Conservation (phyloP, 1,140 invertebrate species). For the Hylaeus volcanicus region DNA sequence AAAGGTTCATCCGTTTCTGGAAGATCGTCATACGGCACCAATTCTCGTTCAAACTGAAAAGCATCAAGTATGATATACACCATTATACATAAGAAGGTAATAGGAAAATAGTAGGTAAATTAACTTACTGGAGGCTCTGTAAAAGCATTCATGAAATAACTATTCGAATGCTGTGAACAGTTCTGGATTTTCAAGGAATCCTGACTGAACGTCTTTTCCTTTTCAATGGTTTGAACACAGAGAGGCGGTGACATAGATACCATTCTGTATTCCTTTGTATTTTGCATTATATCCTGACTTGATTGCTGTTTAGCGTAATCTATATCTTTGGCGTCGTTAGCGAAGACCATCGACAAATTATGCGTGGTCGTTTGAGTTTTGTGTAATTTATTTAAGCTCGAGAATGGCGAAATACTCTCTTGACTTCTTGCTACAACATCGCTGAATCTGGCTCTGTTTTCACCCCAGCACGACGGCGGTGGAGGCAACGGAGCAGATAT, state of each 20-base stretch:
- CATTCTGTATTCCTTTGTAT: slow-evolving; percentile 61
- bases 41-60: slow-evolving; percentile 72
- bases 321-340: slow-evolving; percentile 58
- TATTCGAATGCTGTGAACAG: slow-evolving; percentile 66
- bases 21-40: slow-evolving; percentile 77
- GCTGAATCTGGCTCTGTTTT: slow-evolving; percentile 82
- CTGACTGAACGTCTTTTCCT: slow-evolving; percentile 52
- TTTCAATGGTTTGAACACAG: slow-evolving; percentile 43
- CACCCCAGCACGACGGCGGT: slow-evolving; percentile 78
- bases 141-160: slow-evolving; percentile 75
- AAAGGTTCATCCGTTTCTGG: slow-evolving; percentile 76
- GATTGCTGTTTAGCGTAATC: slow-evolving; percentile 59
- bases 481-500: slow-evolving; percentile 64
- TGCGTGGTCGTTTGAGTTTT: slow-evolving; percentile 49
- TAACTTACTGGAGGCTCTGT: slow-evolving; percentile 65
- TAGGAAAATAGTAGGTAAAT: not conserved
- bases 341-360: slow-evolving; percentile 43
- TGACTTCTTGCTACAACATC: slow-evolving; percentile 82
- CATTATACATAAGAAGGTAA: not conserved
- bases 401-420: slow-evolving; percentile 67
- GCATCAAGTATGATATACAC: not conserved
- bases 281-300: slow-evolving; percentile 56
- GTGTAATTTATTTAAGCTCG: slow-evolving; percentile 59
- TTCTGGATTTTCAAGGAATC: slow-evolving; percentile 59
- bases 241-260: slow-evolving; percentile 48